Conservation (phyloP, 2,888 invertebrate species). For the Drosophila paramelanica region DNA sequence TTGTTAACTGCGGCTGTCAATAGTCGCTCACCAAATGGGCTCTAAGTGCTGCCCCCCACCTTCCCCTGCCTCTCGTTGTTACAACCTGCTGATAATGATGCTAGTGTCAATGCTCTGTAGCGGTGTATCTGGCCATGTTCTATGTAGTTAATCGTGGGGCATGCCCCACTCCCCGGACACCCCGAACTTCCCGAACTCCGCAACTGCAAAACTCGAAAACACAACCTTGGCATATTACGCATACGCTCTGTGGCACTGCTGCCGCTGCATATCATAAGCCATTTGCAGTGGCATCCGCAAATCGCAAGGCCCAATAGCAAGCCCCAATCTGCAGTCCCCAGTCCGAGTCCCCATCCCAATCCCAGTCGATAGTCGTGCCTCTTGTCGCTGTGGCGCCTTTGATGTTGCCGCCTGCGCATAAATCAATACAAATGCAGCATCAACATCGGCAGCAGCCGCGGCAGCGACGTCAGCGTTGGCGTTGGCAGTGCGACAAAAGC, state of each 20-base stretch:
- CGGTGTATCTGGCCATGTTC: slow-evolving; percentile 56
- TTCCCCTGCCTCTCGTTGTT: neutral
- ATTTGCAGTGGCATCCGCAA: slow-evolving; percentile 34
- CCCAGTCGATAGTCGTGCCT: slow-evolving; percentile 33
- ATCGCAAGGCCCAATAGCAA: slow-evolving; percentile 26
- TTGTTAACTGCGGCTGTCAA: slow-evolving; percentile 77
- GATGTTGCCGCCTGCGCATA: slow-evolving; percentile 71
- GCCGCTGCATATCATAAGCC: slow-evolving; percentile 36
- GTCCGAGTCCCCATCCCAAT: slow-evolving; percentile 1
- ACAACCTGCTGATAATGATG: slow-evolving; percentile 47
- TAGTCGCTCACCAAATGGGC: slow-evolving; percentile 58
- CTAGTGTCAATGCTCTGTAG: slow-evolving; percentile 74
- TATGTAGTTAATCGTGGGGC: slow-evolving; percentile 18
- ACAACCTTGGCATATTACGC: slow-evolving; percentile 58
- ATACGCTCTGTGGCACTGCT: slow-evolving; percentile 50
- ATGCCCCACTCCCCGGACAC: neutral
- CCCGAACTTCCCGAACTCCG: neutral
- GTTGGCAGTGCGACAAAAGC: slow-evolving; percentile 39
- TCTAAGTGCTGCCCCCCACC: slow-evolving; percentile 1
- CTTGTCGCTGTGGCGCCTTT: slow-evolving; percentile 49
- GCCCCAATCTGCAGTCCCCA: slow-evolving; percentile 3
- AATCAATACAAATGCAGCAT: slow-evolving; percentile 68
- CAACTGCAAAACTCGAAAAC: neutral
- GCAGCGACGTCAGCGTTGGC: slow-evolving; percentile 31
- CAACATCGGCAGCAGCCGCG: slow-evolving; percentile 4